Evolutionary conservation across 2,888 invertebrate genomes (phyloP).

Genomic region (Silvanus unidentatus): DNA sequence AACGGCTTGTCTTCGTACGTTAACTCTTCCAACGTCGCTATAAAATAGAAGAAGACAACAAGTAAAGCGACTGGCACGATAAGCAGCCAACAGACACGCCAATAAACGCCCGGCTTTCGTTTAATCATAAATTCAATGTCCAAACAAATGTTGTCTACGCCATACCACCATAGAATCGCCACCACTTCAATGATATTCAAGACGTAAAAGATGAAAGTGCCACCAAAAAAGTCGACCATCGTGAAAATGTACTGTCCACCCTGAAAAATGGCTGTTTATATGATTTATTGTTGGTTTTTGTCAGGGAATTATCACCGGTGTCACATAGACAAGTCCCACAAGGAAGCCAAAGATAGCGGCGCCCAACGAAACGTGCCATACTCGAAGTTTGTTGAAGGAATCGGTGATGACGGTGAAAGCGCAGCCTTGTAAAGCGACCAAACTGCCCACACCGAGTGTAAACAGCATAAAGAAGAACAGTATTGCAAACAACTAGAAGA

Average conservation of each 20-base stretch:
- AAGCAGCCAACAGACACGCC: constrained; percentile 73
- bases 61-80: constrained; percentile 66
- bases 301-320: constrained; percentile 55
- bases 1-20: constrained; percentile 49
- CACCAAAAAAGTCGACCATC: constrained; percentile 56
- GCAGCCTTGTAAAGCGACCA: constrained; percentile 63
- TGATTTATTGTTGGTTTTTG: background rate
- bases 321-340: constrained; percentile 64
- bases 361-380: constrained; percentile 53
- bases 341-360: constrained; percentile 57
- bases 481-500: constrained; percentile 60
- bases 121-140: constrained; percentile 79
- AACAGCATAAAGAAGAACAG: constrained; percentile 75
- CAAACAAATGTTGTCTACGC: constrained; percentile 56
- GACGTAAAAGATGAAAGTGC: constrained; percentile 54
- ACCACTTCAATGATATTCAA: constrained; percentile 48
- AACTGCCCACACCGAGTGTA: constrained; percentile 67
- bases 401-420: constrained; percentile 65
- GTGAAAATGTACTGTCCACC: constrained; percentile 57
- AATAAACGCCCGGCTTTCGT: constrained; percentile 62
- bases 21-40: constrained; percentile 55
- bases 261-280: constrained; percentile 36
- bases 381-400: constrained; percentile 56
- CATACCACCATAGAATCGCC: constrained; percentile 29
- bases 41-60: constrained; percentile 64